phyloP scores from a whole-genome alignment of 2,797 vertebrate genomes.

The Gobio occitaniae region DNA sequence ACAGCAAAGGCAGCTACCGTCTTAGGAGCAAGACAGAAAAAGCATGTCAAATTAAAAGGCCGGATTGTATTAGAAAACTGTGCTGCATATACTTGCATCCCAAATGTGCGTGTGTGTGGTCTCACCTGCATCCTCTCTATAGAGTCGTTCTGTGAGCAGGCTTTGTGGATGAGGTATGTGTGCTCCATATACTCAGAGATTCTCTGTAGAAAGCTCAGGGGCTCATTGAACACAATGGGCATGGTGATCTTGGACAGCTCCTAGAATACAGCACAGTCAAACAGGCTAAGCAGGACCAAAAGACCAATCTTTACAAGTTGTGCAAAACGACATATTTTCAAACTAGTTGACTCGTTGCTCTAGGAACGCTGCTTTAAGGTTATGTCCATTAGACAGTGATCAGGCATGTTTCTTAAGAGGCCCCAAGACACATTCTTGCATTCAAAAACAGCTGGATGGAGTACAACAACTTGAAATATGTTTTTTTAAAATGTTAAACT shows the following conservation, averaged over 20 bases:
- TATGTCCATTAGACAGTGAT: not conserved
- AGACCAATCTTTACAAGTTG: not conserved
- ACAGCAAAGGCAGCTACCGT: constrained; percentile 95
- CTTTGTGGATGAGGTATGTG: constrained; percentile 92
- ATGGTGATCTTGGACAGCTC: constrained; percentile 98
- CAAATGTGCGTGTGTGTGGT: not conserved
- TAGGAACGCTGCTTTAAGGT: not conserved
- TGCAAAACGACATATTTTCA: not conserved
- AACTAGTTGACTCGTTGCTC: not conserved
- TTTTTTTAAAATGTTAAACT: not conserved
- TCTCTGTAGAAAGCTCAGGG: constrained; percentile 95
- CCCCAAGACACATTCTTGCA: not conserved
- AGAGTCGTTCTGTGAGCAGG: constrained; percentile 84
- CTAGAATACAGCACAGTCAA: constrained; percentile 68
- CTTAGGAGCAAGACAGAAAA: constrained; percentile 69
- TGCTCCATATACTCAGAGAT: constrained; percentile 99
- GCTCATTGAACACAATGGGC: constrained; percentile 97
- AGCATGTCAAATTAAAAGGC: not conserved
- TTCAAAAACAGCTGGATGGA: not conserved
- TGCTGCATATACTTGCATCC: not conserved
- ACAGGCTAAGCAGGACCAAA: not conserved
- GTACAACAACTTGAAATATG: no score
- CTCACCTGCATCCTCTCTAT: constrained; percentile 92
- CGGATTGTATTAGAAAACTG: not conserved
- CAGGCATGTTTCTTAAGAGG: not conserved